These are phyloP conservation scores for Apodemus agrarius DNA, from an alignment of 2,797 vertebrate species.

Conservation along the genomic window DNA sequence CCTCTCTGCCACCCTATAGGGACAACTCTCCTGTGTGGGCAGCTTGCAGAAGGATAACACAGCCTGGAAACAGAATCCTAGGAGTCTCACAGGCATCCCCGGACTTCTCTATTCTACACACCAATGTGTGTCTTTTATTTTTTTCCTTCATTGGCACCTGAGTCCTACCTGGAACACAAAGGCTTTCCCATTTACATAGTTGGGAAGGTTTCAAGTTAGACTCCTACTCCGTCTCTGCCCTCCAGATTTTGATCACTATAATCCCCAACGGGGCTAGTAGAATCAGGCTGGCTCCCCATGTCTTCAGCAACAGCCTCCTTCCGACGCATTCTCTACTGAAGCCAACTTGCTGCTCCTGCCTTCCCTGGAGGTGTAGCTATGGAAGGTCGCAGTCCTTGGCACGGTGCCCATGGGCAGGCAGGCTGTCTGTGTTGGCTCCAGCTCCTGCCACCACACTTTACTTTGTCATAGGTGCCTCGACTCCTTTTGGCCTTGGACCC, in stretches of 20 bases:
- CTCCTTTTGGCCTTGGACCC: not conserved
- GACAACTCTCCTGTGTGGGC: not conserved
- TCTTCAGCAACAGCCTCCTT: not conserved
- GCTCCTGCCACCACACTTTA: not conserved
- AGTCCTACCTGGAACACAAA: not conserved
- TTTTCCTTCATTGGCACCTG: not conserved
- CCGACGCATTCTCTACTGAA: not conserved
- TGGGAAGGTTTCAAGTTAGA: not conserved
- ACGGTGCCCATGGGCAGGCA: rapidly evolving
- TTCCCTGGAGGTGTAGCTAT: not conserved
- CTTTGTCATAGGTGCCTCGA: not conserved
- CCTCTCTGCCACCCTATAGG: not conserved
- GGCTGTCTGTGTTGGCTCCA: not conserved
- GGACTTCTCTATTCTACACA: not conserved
- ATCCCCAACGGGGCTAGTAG: not conserved
- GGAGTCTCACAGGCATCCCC: not conserved
- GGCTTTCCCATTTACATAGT: not conserved
- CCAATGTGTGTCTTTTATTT: not conserved
- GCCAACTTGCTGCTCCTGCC: not conserved
- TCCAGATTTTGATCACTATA: not conserved
- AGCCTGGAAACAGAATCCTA: not conserved
- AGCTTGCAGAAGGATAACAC: not conserved
- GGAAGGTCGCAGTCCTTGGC: not conserved
- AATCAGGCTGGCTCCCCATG: not conserved
- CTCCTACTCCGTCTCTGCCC: not conserved